Percentiles rank a stretch among this genome's conserved stretches.
Conservation (phyloP, 64 coral and sea anemone genomes). For the Orbicella faveolata region DNA sequence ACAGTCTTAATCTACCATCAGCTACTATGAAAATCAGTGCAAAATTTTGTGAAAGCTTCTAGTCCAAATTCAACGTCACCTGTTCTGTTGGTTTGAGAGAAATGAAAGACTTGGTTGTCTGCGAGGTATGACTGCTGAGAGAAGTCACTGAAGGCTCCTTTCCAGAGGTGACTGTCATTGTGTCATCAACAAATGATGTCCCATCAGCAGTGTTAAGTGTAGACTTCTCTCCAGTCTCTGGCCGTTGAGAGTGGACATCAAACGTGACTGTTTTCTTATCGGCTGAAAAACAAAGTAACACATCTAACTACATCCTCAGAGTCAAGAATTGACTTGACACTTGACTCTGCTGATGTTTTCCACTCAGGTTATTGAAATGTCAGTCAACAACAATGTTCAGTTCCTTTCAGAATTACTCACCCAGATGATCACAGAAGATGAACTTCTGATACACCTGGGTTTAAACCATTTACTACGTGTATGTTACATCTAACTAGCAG, state of each 20-base stretch:
- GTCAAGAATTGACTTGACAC: too few species aligned
- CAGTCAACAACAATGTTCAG: too few species aligned
- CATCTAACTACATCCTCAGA: not conserved
- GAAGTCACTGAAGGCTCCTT: conserved; percentile 4
- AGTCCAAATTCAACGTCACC: not conserved
- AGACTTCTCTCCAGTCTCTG: not conserved
- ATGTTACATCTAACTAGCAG: too few species aligned
- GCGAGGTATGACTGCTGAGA: not conserved
- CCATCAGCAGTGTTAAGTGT: not conserved
- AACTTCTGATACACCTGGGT: not conserved
- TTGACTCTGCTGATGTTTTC: too few species aligned
- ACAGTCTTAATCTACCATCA: too few species aligned
- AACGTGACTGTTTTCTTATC: conserved; percentile 29
- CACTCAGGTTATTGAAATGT: too few species aligned
- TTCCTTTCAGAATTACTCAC: too few species aligned
- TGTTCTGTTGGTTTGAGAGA: conserved; percentile 23
- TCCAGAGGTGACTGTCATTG: conserved; percentile 1
- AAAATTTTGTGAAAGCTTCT: too few species aligned
- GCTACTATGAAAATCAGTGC: too few species aligned
- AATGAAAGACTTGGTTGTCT: conserved; percentile 2
- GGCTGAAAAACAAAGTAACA: not conserved
- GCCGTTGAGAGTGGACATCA: not conserved
- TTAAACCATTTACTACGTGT: too few species aligned
- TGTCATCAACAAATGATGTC: conserved; percentile 4
- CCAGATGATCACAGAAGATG: too few species aligned